Evolutionary conservation across 2,888 invertebrate species (phyloP).

Genomic region (Dolichomitus sp.): DNA sequence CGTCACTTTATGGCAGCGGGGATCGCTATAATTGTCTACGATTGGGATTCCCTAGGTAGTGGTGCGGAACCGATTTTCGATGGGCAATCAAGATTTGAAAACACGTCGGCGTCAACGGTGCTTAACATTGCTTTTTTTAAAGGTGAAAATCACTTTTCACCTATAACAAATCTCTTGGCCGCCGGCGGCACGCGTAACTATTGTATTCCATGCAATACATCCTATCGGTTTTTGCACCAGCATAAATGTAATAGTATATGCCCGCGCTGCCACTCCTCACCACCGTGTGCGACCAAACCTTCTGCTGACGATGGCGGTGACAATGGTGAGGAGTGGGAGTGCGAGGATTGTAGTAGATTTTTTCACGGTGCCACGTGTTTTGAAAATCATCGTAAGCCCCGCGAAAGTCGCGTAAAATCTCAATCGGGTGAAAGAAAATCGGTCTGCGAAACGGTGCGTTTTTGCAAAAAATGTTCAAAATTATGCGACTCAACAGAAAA

Average conservation of each 20-base stretch:
- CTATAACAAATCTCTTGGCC: slow-evolving; percentile 13
- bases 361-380: not conserved
- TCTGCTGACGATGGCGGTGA: not conserved
- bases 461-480: too few relatives aligned
- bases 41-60: not conserved
- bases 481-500: too few relatives aligned
- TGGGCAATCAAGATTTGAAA: not conserved
- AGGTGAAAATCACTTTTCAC: not conserved
- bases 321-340: not conserved
- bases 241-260: too few relatives aligned
- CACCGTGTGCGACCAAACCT: too few relatives aligned
- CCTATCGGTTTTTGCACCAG: too few relatives aligned
- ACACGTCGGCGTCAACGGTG: not conserved
- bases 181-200: slow-evolving; percentile 3
- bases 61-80: not conserved
- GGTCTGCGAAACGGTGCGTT: too few relatives aligned
- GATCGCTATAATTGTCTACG: not conserved
- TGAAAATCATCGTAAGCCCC: not conserved
- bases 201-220: not conserved
- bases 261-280: too few relatives aligned
- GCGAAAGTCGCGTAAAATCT: too few relatives aligned
- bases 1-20: not conserved
- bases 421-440: too few relatives aligned
- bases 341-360: not conserved
- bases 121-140: not conserved